phyloP scores from a whole-genome alignment of 2,113 vertebrate genomes.

The Apteryx mantelli region DNA sequence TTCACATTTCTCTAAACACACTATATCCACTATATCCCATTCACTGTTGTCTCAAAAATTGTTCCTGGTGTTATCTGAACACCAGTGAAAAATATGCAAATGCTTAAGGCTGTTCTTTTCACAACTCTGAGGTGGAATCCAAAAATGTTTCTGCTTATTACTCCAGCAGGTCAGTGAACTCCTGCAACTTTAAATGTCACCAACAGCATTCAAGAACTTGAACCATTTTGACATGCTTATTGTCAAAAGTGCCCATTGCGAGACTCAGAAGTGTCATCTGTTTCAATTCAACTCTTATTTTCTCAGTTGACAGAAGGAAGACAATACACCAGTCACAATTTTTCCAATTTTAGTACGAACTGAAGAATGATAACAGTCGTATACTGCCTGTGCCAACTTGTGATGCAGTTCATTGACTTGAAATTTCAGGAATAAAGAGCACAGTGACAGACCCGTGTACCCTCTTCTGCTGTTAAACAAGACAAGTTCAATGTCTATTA shows the following conservation, averaged over 20 bases:
- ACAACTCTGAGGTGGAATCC: background rate
- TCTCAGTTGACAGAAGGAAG: background rate
- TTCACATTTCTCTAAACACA: background rate
- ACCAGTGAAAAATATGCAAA: background rate
- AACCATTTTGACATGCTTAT: background rate
- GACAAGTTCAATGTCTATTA: background rate
- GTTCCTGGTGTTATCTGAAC: background rate
- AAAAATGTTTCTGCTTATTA: background rate
- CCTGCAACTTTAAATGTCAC: background rate
- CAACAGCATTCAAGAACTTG: background rate
- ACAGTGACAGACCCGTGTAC: rapidly evolving
- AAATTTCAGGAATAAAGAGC: background rate
- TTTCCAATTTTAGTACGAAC: background rate
- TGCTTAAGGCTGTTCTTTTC: background rate
- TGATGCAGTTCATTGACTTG: background rate
- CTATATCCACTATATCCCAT: background rate
- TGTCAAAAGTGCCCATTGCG: constrained; percentile 5
- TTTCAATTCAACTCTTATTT: background rate
- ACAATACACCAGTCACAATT: background rate
- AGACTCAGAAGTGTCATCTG: background rate
- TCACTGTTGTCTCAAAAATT: background rate
- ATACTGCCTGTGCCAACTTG: background rate
- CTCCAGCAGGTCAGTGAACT: background rate
- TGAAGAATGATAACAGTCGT: background rate
- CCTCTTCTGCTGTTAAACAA: background rate